Evolutionary conservation across 2,888 invertebrate genomes (phyloP), one percentile per base, ranked within the genome.

Genomic region (Notodonta ziczac): DNA sequence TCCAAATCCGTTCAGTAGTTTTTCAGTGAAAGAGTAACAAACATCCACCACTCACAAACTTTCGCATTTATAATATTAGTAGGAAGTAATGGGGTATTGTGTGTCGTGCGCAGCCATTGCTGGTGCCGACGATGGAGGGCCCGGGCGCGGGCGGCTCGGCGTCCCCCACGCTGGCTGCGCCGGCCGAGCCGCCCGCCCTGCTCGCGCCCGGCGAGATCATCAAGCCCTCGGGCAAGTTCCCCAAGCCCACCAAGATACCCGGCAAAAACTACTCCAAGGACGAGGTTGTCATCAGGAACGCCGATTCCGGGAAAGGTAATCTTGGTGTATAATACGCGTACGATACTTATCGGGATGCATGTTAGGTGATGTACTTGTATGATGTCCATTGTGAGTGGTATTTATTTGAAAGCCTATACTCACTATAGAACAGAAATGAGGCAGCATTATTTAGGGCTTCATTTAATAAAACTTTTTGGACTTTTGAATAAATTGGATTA

Each of bases 211-310:
- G 98, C 58, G 98, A 98, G 90, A 95, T 98, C 58, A 95, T 98
- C 76, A 97, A 97, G 88, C 96, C 97, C 63, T 98, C 98, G 50
- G 98, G 98, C 62, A 98, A 98, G 91, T 98, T 97, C 89, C 94
- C 96, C 58, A 97, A 97, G 87, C 98, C 98, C 51, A 97, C 98
- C 12, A 97, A 97, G 89, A 97, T 98, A 77, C 97, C 98, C 57
- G 98, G 98, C 76, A 98, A 98, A 91, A 98, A 97, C 86, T 98
- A 98, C 91, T 98, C 97, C 82, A 98, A 98, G 88, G 98, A 98
- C 86, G 98, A 99, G 92, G 97, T 98, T 69, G 97, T 98, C 67
- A 99, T 99, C 81, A 95, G 98, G 73, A 98, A 98, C 89, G 97
- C 98, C 67, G 98, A 98, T 91, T 98, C 98, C 58, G 98, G 98